These are phyloP conservation scores for Tursiops truncatus DNA, from an alignment of 2,113 vertebrate species.

Conservation along the genomic window DNA sequence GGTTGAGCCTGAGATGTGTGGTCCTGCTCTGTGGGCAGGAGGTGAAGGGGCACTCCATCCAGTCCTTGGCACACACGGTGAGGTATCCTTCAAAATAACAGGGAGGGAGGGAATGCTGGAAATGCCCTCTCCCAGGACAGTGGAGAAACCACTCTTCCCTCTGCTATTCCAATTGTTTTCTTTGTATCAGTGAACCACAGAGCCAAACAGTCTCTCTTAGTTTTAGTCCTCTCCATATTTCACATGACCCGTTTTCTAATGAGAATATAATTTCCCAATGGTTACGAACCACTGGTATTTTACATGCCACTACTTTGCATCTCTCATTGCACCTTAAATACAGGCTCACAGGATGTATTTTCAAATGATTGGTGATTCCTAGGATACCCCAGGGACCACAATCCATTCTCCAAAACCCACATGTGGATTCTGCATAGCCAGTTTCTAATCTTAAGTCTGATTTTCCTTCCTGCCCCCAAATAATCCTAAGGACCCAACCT, in stretches of 20 bases:
- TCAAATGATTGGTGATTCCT: not conserved
- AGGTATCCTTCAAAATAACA: not conserved
- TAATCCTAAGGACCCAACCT: not conserved
- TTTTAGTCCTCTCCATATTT: conserved; percentile 15
- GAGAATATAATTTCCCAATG: not conserved
- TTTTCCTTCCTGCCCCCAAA: not conserved
- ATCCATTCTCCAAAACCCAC: not conserved
- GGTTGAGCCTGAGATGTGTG: not conserved
- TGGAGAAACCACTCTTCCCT: not conserved
- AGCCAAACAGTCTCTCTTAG: not conserved
- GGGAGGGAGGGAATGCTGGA: not conserved
- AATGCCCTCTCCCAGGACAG: not conserved
- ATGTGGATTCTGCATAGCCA: not conserved
- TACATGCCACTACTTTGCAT: not conserved
- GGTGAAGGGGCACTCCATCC: too few relatives aligned
- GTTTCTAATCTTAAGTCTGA: not conserved
- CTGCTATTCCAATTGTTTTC: not conserved
- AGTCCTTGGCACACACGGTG: not conserved
- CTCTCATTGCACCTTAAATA: not conserved
- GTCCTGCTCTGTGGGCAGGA: not conserved
- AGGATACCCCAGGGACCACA: not conserved
- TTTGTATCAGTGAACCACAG: not conserved
- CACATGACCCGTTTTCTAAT: not conserved
- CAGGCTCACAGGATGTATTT: not conserved
- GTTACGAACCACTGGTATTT: not conserved